These are phyloP conservation scores for Blastomussa wellsi DNA, from an alignment of 92 coral and sea anemone species.

Conservation along the genomic window DNA sequence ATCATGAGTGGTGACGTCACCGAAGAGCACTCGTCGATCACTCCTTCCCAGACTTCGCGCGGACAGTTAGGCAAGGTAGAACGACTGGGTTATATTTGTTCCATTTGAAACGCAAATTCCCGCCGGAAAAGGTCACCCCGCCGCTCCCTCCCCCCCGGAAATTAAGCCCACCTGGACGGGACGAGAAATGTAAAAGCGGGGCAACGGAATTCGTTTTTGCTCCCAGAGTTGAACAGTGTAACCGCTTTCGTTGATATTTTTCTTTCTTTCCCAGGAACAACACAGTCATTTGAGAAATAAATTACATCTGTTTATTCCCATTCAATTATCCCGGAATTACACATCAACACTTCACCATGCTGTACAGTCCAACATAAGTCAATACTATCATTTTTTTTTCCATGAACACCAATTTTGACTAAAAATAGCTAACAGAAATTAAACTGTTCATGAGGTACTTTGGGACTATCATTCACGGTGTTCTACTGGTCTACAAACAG, in stretches of 20 bases:
- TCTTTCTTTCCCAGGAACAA: not conserved
- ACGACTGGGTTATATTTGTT: no score
- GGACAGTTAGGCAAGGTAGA: no score
- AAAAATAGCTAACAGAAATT: not conserved
- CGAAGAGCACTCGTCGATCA: no score
- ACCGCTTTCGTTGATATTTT: not conserved
- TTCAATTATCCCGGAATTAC: not conserved
- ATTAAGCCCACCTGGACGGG: no score
- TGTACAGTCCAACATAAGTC: not conserved
- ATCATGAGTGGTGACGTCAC: no score
- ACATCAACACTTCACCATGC: conserved; percentile 15
- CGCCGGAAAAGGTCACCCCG: no score
- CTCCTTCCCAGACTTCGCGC: no score
- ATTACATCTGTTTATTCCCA: not conserved
- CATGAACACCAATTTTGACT: not conserved
- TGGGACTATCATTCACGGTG: not conserved
- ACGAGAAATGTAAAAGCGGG: no score
- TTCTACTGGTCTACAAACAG: not conserved
- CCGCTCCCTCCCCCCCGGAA: no score
- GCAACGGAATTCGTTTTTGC: no score
- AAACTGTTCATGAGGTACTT: not conserved
- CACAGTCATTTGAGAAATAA: not conserved
- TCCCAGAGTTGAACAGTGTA: no score
- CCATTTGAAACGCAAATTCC: no score
- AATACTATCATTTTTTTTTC: not conserved